Conservation (phyloP, 1,140 invertebrate species). For the Lordiphosa stackelbergi region DNA sequence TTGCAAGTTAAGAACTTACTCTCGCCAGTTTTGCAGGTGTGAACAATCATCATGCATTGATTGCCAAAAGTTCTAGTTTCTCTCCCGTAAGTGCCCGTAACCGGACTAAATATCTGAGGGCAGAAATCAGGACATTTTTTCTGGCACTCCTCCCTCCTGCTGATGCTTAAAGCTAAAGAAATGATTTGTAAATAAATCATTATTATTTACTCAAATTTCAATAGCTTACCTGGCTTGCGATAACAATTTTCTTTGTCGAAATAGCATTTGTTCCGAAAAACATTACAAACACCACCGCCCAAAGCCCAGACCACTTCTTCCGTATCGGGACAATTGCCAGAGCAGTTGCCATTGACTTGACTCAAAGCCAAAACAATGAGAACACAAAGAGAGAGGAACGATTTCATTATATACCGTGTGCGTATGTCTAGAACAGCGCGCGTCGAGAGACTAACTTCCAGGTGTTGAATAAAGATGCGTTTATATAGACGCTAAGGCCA, state of each 20-base stretch:
- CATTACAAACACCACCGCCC: slow-evolving; percentile 21
- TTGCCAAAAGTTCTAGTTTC: slow-evolving; percentile 27
- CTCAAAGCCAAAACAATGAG: slow-evolving; percentile 26
- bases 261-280: slow-evolving; percentile 53
- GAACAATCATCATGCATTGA: slow-evolving; percentile 20
- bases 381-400: slow-evolving; percentile 10
- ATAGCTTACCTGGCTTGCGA: slow-evolving; percentile 29
- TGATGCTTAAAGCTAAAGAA: slow-evolving; percentile 25
- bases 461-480: not conserved
- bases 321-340: slow-evolving; percentile 43
- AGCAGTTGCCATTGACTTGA: slow-evolving; percentile 36
- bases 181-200: not conserved
- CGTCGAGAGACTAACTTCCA: slow-evolving; percentile 12
- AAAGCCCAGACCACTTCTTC: slow-evolving; percentile 57
- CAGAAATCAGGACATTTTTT: slow-evolving; percentile 19
- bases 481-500: slow-evolving; percentile 21
- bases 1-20: slow-evolving; percentile 15
- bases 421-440: not conserved
- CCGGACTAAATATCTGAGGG: slow-evolving; percentile 19
- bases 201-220: not conserved
- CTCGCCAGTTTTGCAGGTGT: slow-evolving; percentile 27
- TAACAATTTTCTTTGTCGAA: slow-evolving; percentile 48
- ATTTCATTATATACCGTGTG: slow-evolving; percentile 34
- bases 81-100: slow-evolving; percentile 22
- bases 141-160: slow-evolving; percentile 46